Evolutionary conservation across 1,140 invertebrate genomes (phyloP), one percentile per base, ranked within the genome.

Genomic region (Zaprionus lachaisei): DNA sequence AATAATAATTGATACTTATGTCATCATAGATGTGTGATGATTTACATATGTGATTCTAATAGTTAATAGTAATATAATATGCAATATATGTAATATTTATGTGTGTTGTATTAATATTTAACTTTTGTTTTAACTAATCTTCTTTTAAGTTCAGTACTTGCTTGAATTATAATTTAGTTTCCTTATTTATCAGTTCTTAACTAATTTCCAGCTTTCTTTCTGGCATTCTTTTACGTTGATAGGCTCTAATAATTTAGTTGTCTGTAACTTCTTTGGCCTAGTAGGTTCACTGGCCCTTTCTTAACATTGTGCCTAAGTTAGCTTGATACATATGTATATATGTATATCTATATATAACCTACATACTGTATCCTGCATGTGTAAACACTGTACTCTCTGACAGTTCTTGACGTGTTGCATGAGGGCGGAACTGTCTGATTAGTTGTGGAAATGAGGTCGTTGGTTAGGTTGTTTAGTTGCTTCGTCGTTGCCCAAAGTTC

Each of bases 401-500:
- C 28, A 20, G 22, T 34, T 34, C 17, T 58, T 24, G 26, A 15
- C 24, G 56, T 63, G 44, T 28, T 14, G 49, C 37, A 20, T 22
- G 51, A 47, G 57, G 65, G 65, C 57, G 51, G n/a, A 70, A 71
- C 34, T 60, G 31, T 64, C 34, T 71, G 57, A 63, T 74, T 68
- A 44, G 58, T 47, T 63, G 26, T 37, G 41, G 55, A 65, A 76
- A 71, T 76, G 34, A 60, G 73, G 60, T 71, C 44, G 37, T 41
- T 20, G 37, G 37, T 12, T 41, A 34, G 31, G 71, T 34, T 51
- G 47, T 20, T 51, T 51, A 5, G 47, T 20, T 14, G 47, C 20
- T 22, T 49, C 7, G 47, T 51, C 20, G 26, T 31, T 60, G 38
- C 38, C 77, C 47, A 84, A 81, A 86, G 82, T 84, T 84, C 67